phyloP scores from a whole-genome alignment of 2,888 invertebrate genomes.

The Tromatobia lineatoria region DNA sequence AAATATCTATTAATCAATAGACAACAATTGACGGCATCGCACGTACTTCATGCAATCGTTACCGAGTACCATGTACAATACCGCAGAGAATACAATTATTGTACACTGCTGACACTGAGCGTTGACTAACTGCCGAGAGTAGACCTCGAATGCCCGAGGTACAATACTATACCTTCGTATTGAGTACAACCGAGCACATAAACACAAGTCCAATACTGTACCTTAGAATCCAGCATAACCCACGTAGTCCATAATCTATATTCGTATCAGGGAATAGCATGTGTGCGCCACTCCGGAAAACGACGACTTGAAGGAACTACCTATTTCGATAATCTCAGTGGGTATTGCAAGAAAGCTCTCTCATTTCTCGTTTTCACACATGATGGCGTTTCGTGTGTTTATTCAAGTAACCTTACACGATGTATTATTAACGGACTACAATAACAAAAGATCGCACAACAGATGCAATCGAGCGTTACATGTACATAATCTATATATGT shows the following conservation, averaged over 20 bases:
- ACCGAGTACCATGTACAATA: no score
- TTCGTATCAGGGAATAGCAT: neutral
- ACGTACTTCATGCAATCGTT: neutral
- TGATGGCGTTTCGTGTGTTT: constrained; percentile 52
- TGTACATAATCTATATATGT: constrained; percentile 35
- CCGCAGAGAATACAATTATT: neutral
- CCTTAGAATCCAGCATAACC: neutral
- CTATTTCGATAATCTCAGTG: neutral
- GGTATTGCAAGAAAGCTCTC: neutral
- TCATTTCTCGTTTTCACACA: constrained; percentile 24
- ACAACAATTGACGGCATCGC: neutral
- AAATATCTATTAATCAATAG: neutral
- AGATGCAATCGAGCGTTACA: constrained; percentile 55
- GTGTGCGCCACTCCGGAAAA: neutral
- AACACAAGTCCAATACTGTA: neutral
- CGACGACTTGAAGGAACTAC: no score
- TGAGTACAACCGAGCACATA: neutral
- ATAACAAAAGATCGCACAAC: constrained; percentile 55
- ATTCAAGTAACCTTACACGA: constrained; percentile 54
- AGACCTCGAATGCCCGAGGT: neutral
- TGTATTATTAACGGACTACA: constrained; percentile 49
- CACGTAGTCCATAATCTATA: neutral
- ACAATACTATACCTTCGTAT: constrained; percentile 3
- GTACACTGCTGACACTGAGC: neutral
- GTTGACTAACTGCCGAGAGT: neutral